These are phyloP conservation scores for Ifrita kowaldi DNA, from an alignment of 2,113 vertebrate species.

Conservation along the genomic window DNA sequence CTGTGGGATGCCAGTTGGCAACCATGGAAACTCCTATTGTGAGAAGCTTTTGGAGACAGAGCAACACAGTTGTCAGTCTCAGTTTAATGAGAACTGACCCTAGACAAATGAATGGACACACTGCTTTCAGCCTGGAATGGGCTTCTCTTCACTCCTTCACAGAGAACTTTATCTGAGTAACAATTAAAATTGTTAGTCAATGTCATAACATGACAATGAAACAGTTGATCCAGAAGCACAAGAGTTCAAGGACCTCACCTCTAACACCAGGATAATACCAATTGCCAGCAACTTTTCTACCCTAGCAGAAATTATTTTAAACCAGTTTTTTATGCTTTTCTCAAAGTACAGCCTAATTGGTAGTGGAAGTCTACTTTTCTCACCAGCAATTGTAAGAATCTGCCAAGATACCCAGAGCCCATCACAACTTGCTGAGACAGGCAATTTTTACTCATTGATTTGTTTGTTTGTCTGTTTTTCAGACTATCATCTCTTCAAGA, in stretches of 20 bases:
- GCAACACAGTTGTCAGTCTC: background rate
- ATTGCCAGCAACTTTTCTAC: background rate
- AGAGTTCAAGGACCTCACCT: background rate
- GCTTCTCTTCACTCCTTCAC: background rate
- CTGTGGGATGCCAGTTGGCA: background rate
- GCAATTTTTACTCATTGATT: background rate
- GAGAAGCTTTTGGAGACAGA: background rate
- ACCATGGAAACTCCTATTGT: slow-evolving; percentile 30
- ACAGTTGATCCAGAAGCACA: background rate
- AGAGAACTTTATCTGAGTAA: background rate
- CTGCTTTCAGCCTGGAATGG: background rate
- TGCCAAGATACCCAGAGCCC: background rate
- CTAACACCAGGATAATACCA: background rate
- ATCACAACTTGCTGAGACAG: background rate
- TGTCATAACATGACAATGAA: background rate
- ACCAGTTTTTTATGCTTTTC: background rate
- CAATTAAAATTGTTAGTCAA: slow-evolving; percentile 30
- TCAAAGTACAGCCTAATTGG: background rate
- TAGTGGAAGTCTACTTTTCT: background rate
- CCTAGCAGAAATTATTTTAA: background rate
- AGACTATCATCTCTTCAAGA: background rate
- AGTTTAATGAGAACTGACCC: background rate
- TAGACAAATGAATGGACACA: background rate
- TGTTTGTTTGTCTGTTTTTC: background rate
- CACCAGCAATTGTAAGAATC: accelerated